Evolutionary conservation across 2,888 invertebrate species (phyloP), one percentile per base, ranked within the genome.

Genomic region (Theretra japonica): DNA sequence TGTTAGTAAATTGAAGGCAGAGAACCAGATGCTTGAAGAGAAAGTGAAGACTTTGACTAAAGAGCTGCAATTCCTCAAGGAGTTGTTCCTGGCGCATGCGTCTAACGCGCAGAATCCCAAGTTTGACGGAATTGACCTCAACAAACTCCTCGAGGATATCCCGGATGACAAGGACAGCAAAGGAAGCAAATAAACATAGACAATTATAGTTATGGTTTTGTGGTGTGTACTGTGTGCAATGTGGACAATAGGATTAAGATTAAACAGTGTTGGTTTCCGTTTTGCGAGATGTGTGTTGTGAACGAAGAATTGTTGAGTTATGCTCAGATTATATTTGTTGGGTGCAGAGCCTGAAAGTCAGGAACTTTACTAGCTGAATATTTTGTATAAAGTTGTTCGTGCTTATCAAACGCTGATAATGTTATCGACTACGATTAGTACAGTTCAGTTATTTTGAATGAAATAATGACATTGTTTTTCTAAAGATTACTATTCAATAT

Each of bases 31-130:
- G 81, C 88, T 98, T 41, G 97, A 97, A 86, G 97, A 97, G 81
- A 97, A 97, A 88, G 97, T 97, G 3, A 97, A 97, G 83, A 96
- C 96, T 72, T 91, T 97, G n/a, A 96, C 97, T 17, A 97, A 97
- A 85, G 97, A 98, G 85, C 89, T 98, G 30, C 96, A 96, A 65
- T 97, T 97, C 82, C 90, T 98, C 15, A 97, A 97, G 88, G 97
- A 97, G 83, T 90, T 98, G 71, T 97, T 98, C 83, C 89, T 97
- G 76, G 97, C 97, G 6, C 97, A 97, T 86, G 97, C 97, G 56
- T 96, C 97, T 80, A 96, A 95, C 73, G 88, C 93, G 74, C 90
- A 91, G 11, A 93, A 91, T 70, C 83, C 93, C 0, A 96, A 96
- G 80, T 95, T 95, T 81, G 94, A 95, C 53, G 95, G 95, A 1